phyloP scores from a whole-genome alignment of 2,888 invertebrate genomes.

The Drosophila pullipes region DNA sequence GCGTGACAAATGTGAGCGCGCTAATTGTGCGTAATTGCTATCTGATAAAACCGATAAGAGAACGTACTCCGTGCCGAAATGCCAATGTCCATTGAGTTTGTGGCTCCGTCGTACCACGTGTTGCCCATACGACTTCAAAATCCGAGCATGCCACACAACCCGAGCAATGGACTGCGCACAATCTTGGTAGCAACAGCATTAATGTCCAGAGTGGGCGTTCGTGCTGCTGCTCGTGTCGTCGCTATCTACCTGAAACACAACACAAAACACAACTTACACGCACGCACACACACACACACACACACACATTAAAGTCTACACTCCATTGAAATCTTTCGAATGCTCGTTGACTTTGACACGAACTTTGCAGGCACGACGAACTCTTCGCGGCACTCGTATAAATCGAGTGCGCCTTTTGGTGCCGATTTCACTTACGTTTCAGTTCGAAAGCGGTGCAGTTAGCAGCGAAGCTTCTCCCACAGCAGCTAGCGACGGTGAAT shows the following conservation, averaged over 20 bases:
- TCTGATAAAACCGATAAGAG: conserved; percentile 67
- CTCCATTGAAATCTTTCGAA: conserved; percentile 77
- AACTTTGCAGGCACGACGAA: conserved; percentile 35
- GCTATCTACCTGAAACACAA: conserved; percentile 49
- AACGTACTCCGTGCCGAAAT: conserved; percentile 24
- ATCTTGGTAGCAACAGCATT: conserved; percentile 45
- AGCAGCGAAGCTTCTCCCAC: conserved; percentile 39
- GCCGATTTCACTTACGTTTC: conserved; percentile 82
- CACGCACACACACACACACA: conserved; percentile 13
- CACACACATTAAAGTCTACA: conserved; percentile 8
- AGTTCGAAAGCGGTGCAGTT: conserved; percentile 81
- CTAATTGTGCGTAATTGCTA: conserved; percentile 76
- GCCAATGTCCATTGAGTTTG: conserved; percentile 9
- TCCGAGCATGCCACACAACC: neutral
- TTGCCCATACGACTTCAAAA: conserved; percentile 55
- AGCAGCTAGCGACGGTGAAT: conserved; percentile 64
- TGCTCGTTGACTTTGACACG: conserved; percentile 60
- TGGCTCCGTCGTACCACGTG: conserved; percentile 60
- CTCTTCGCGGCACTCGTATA: conserved; percentile 67
- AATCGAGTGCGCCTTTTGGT: conserved; percentile 77
- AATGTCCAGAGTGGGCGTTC: conserved; percentile 52
- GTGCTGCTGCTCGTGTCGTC: conserved; percentile 44
- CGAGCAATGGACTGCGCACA: conserved; percentile 70
- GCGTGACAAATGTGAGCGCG: conserved; percentile 37
- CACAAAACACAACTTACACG: conserved; percentile 19